Conservation (phyloP, 2,888 invertebrate species). For the Drosophila mimetica region DNA sequence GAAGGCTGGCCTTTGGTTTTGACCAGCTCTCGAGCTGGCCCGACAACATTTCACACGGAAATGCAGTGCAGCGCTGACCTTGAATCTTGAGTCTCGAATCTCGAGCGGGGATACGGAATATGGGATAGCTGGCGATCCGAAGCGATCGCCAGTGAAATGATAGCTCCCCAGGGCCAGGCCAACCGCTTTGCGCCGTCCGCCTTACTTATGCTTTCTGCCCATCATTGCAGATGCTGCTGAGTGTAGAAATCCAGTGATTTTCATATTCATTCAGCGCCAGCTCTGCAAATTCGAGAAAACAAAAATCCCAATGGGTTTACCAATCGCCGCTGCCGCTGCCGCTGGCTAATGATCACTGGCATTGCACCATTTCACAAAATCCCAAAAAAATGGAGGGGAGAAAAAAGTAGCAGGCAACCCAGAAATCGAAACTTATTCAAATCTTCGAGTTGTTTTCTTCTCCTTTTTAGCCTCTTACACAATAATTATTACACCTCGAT, state of each 20-base stretch:
- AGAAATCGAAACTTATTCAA: conserved; percentile 67
- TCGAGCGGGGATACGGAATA: conserved; percentile 32
- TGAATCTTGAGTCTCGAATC: conserved; percentile 69
- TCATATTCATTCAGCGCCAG: conserved; percentile 70
- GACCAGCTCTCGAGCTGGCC: conserved; percentile 44
- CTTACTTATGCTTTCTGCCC: conserved; percentile 47
- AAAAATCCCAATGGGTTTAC: conserved; percentile 52
- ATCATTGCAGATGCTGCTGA: conserved; percentile 49
- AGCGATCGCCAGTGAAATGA: conserved; percentile 71
- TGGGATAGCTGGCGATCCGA: conserved; percentile 56
- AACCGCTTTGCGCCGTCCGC: conserved; percentile 40
- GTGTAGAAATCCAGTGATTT: conserved; percentile 75
- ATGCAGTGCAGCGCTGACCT: conserved; percentile 68
- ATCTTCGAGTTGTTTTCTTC: conserved; percentile 55
- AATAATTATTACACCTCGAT: conserved; percentile 59
- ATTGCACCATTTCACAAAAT: conserved; percentile 62
- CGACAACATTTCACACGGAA: conserved; percentile 74
- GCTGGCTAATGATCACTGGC: conserved; percentile 64
- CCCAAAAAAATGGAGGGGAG: neutral
- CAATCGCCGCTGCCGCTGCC: conserved; percentile 55
- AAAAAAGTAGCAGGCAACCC: conserved; percentile 13
- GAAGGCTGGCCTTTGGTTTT: conserved; percentile 43
- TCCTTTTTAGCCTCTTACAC: conserved; percentile 56
- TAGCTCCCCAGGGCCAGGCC: conserved; percentile 69
- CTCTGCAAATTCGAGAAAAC: conserved; percentile 66